These are phyloP conservation scores for Diplazon laetatorius DNA, from an alignment of 2,888 invertebrate genomes.

Conservation along the genomic window DNA sequence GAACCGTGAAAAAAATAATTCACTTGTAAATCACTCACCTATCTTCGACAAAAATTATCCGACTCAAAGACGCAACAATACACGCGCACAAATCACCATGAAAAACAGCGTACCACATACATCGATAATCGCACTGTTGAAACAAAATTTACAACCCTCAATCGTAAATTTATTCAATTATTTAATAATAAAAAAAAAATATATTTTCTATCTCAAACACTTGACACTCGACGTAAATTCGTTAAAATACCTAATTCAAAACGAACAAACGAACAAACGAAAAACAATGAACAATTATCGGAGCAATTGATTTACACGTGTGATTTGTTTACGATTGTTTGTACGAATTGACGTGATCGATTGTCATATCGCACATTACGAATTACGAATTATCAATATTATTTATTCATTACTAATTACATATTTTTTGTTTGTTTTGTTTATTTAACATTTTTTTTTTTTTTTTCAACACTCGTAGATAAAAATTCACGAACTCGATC, in stretches of 20 bases:
- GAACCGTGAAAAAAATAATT: neutral
- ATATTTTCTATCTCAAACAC: neutral
- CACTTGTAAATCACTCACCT: constrained; percentile 44
- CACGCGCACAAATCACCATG: constrained; percentile 52
- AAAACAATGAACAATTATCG: constrained; percentile 15
- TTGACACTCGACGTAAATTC: constrained; percentile 29
- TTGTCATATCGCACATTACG: constrained; percentile 38
- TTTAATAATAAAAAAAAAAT: no score
- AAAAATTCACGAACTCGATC: constrained; percentile 22
- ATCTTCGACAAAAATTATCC: constrained; percentile 57
- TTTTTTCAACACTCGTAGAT: constrained; percentile 42
- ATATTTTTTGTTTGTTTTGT: neutral
- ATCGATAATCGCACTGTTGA: constrained; percentile 39
- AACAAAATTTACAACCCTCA: constrained; percentile 21
- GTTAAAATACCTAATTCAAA: no score
- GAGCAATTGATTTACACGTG: neutral
- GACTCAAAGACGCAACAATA: constrained; percentile 39
- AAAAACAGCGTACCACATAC: constrained; percentile 31
- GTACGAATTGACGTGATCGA: constrained; percentile 23
- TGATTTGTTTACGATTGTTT: constrained; percentile 33
- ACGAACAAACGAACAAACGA: no score
- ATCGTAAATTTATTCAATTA: no score
- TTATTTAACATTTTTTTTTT: constrained; percentile 7
- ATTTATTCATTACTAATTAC: constrained; percentile 3
- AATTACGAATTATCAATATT: constrained; percentile 1